Percentiles rank a stretch among this genome's conserved stretches.
These are phyloP conservation scores for Drosophila neotestacea DNA, from an alignment of 2,888 invertebrate genomes.

Conservation along the genomic window DNA sequence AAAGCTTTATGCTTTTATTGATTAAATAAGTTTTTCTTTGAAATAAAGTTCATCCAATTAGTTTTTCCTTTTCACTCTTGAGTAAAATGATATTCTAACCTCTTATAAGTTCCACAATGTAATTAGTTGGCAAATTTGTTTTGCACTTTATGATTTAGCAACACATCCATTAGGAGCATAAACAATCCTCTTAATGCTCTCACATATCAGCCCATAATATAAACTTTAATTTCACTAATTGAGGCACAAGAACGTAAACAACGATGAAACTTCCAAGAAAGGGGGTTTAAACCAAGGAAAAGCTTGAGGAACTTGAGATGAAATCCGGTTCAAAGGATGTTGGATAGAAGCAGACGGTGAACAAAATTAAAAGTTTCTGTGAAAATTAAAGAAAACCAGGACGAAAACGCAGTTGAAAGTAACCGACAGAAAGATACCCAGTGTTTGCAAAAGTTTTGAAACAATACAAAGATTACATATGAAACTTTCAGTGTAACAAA, in stretches of 20 bases:
- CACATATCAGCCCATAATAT: slow-evolving; percentile 11
- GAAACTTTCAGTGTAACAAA: not conserved
- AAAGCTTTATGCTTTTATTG: not conserved
- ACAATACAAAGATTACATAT: not conserved
- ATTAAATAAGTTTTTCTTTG: not conserved
- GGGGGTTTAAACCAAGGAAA: slow-evolving; percentile 5
- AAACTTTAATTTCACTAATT: slow-evolving; percentile 55
- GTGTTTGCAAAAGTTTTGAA: not conserved
- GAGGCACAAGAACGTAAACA: slow-evolving; percentile 27
- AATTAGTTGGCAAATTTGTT: not conserved
- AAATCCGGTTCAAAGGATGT: slow-evolving; percentile 13
- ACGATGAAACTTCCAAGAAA: slow-evolving; percentile 2
- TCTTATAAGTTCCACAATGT: too few relatives aligned
- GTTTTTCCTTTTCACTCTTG: not conserved
- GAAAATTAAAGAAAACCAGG: slow-evolving; percentile 55
- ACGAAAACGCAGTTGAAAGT: not conserved
- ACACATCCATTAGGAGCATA: slow-evolving; percentile 5
- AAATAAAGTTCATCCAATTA: not conserved
- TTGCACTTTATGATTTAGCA: slow-evolving; percentile 7
- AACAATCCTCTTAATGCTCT: slow-evolving; percentile 2
- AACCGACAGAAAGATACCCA: not conserved
- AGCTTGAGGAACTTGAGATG: slow-evolving; percentile 13
- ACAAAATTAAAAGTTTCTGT: slow-evolving; percentile 40
- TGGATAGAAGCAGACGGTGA: slow-evolving; percentile 4
- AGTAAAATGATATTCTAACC: not conserved